A percentile compares a stretch with the other conserved stretches of the same genome.
Evolutionary conservation across 2,888 invertebrate genomes (phyloP).

Genomic region (Alloscopus bannaensis): DNA sequence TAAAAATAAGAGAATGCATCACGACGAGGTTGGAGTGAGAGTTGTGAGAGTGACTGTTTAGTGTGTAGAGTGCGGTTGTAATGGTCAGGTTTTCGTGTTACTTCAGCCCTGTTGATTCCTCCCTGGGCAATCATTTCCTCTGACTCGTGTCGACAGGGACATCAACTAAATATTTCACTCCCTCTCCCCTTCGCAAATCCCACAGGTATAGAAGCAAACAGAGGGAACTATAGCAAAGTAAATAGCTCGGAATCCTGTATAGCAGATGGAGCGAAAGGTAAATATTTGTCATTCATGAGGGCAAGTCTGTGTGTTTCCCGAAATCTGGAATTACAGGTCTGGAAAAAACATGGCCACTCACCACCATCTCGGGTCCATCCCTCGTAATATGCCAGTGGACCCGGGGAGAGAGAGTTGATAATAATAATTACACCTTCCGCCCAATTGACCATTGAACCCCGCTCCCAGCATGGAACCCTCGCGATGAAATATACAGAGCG

Average conservation of each 20-base stretch:
- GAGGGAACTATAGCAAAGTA: slow-evolving; percentile 22
- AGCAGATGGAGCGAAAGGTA: slow-evolving; percentile 32
- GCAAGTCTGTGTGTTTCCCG: no score
- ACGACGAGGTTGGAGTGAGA: no score
- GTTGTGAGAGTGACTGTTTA: no score
- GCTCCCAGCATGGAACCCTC: no score
- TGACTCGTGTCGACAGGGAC: no score
- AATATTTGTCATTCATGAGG: slow-evolving; percentile 53
- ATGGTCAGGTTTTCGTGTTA: no score
- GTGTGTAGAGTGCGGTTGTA: no score
- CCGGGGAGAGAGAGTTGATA: neutral
- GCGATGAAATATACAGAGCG: slow-evolving; percentile 21
- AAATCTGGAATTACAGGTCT: no score
- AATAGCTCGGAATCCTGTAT: slow-evolving; percentile 12
- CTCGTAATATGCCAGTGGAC: neutral
- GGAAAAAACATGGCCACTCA: no score
- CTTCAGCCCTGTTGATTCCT: slow-evolving; percentile 29
- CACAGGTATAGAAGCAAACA: no score
- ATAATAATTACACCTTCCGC: slow-evolving; percentile 52
- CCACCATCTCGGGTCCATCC: neutral
- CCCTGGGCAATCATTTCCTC: neutral
- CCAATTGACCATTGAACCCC: slow-evolving; percentile 52
- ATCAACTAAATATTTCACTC: neutral
- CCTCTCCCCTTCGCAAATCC: neutral
- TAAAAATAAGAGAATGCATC: no score